A percentile compares a stretch with the other conserved stretches of the same genome.
phyloP scores from a whole-genome alignment of 2,113 vertebrate species.

The Melospiza georgiana region DNA sequence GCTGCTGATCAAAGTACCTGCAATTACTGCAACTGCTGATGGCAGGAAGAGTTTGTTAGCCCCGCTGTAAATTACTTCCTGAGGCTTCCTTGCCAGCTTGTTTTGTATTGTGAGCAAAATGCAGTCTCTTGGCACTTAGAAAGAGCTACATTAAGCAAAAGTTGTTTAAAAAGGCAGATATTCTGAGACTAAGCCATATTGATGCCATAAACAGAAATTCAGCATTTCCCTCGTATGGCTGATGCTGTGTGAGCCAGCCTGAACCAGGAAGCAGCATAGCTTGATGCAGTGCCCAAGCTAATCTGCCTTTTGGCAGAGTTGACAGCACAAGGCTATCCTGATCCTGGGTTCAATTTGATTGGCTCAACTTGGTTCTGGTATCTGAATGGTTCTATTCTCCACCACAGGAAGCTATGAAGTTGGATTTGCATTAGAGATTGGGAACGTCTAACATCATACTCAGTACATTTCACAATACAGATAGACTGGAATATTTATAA shows the following conservation, averaged over 20 bases:
- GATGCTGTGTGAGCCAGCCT: neutral
- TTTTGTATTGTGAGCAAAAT: constrained; percentile 13
- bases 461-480: neutral
- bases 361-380: neutral
- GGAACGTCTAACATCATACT: neutral
- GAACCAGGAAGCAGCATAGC: neutral
- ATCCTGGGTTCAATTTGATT: neutral
- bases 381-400: neutral
- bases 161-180: constrained; percentile 50
- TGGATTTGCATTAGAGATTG: neutral
- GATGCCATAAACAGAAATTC: constrained; percentile 34
- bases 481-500: neutral
- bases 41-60: constrained; percentile 41
- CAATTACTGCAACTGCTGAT: constrained; percentile 62
- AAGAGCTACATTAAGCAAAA: constrained; percentile 42
- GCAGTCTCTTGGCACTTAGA: constrained; percentile 1
- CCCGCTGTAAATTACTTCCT: constrained; percentile 44
- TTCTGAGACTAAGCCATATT: constrained; percentile 6
- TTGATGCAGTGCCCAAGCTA: neutral
- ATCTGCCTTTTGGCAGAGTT: constrained; percentile 24
- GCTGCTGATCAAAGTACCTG: constrained; percentile 62
- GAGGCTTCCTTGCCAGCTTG: constrained; percentile 27
- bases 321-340: neutral
- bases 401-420: neutral
- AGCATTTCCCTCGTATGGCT: neutral